Conservation (phyloP, 2,113 vertebrate genomes). For the Catharus fuscescens region DNA sequence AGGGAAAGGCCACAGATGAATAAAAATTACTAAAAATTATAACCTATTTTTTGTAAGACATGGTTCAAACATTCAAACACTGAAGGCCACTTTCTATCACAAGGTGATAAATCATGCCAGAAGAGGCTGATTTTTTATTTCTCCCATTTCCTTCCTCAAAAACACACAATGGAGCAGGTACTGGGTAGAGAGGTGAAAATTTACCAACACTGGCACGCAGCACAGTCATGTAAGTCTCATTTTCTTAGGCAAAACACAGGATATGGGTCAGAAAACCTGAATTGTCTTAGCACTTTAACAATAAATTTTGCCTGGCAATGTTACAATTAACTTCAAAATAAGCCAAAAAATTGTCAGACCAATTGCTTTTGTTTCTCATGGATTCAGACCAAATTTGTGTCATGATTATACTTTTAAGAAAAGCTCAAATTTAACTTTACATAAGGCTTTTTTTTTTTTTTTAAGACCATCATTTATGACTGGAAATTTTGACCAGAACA, state of each 20-base stretch:
- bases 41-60: neutral
- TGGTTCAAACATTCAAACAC: neutral
- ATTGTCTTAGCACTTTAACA: slow-evolving; percentile 12
- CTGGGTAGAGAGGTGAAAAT: neutral
- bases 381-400: slow-evolving; percentile 43
- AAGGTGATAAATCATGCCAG: neutral
- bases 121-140: neutral
- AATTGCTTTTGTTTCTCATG: slow-evolving; percentile 45
- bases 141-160: neutral
- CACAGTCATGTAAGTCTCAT: neutral
- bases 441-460: neutral
- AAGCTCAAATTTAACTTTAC: slow-evolving; percentile 6
- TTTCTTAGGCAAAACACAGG: slow-evolving; percentile 34
- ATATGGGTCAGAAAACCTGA: slow-evolving; percentile 33
- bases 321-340: slow-evolving; percentile 35
- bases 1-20: neutral
- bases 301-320: neutral
- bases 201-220: neutral
- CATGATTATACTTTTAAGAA: neutral
- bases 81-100: neutral
- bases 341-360: slow-evolving; percentile 47
- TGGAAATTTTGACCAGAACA: slow-evolving; percentile 4
- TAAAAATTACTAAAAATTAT: neutral
- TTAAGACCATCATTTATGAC: neutral
- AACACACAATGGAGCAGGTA: rapidly evolving